A percentile compares a stretch with the other conserved stretches of the same genome.
These are phyloP conservation scores for Agonopterix arenella DNA, from an alignment of 2,888 invertebrate species.

Conservation along the genomic window DNA sequence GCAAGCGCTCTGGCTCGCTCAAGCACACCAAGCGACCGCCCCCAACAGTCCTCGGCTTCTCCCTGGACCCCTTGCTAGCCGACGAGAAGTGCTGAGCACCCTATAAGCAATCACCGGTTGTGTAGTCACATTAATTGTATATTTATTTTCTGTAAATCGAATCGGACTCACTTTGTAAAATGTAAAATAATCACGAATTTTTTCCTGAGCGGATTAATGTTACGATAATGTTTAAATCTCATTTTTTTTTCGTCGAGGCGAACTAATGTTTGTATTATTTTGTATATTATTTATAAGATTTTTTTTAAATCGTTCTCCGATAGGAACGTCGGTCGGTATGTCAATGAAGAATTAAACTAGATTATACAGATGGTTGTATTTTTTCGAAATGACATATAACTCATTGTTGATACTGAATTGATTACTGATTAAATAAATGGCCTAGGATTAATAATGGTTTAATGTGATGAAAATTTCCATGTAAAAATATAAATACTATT, in stretches of 20 bases:
- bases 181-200: conserved; percentile 60
- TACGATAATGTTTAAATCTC: conserved; percentile 62
- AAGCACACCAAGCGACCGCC: conserved; percentile 43
- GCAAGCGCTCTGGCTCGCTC: conserved; percentile 20
- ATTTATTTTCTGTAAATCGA: conserved; percentile 69
- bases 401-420: conserved; percentile 65
- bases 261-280: conserved; percentile 74
- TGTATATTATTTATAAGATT: conserved; percentile 75
- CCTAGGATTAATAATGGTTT: conserved; percentile 66
- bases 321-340: conserved; percentile 33
- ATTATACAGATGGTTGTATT: conserved; percentile 69
- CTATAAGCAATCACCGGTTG: conserved; percentile 55
- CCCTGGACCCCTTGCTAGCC: conserved; percentile 64
- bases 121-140: conserved; percentile 65
- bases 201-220: conserved; percentile 50
- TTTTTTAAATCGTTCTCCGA: conserved; percentile 54
- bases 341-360: conserved; percentile 54
- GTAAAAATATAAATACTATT: conserved; percentile 76
- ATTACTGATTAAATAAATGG: conserved; percentile 58
- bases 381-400: conserved; percentile 65
- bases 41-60: conserved; percentile 49
- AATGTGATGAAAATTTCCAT: conserved; percentile 75
- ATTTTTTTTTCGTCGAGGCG: conserved; percentile 48
- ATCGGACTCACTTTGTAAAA: conserved; percentile 52
- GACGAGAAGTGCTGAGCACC: conserved; percentile 69